Evolutionary conservation across 1,140 invertebrate species (phyloP).

Genomic region (Ceratina australensis): DNA sequence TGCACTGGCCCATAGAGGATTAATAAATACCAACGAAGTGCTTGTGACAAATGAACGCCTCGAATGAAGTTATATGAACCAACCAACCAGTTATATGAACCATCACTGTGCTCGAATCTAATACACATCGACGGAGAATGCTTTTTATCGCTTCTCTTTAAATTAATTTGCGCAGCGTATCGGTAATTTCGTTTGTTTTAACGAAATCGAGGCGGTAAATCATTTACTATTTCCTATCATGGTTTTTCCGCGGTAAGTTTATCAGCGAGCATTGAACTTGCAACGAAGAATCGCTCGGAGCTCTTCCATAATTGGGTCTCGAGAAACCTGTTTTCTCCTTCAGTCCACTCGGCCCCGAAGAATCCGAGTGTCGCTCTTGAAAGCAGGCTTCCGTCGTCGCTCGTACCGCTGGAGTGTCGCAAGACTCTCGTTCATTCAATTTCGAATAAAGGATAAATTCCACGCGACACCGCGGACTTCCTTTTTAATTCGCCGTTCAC

Average conservation of each 20-base stretch:
- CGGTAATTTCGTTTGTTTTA: neutral
- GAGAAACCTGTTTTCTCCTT: conserved; percentile 41
- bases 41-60: too few species aligned
- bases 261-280: conserved; percentile 39
- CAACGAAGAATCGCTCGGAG: conserved; percentile 24
- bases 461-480: neutral
- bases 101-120: too few species aligned
- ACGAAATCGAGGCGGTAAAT: neutral
- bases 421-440: neutral
- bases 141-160: too few species aligned
- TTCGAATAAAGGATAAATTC: neutral
- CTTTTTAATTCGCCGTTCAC: neutral
- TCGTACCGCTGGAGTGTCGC: neutral
- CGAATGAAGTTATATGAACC: too few species aligned
- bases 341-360: conserved; percentile 20
- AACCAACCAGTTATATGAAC: too few species aligned
- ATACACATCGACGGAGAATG: too few species aligned
- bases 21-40: too few species aligned
- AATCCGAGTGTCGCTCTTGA: conserved; percentile 15
- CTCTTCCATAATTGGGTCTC: conserved; percentile 25
- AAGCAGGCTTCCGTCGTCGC: neutral
- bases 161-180: too few species aligned
- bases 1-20: too few species aligned
- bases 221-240: neutral
- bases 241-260: conserved; percentile 25